Conservation (phyloP, 1,140 invertebrate genomes). For the Drosophila insularis region DNA sequence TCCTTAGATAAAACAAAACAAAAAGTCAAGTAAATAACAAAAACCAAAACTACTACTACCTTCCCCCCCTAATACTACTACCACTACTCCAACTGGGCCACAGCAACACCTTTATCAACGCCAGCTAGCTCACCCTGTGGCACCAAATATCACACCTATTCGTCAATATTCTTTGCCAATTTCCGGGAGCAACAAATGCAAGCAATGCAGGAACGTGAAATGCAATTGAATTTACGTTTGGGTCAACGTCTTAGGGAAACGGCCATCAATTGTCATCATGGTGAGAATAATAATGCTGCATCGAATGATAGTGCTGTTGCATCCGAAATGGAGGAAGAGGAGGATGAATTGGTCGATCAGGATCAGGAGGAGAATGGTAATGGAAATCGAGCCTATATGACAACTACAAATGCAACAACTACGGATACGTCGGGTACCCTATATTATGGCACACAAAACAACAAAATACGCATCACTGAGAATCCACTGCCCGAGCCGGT, state of each 20-base stretch:
- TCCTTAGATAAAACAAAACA: conserved; percentile 57
- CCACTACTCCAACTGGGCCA: conserved; percentile 53
- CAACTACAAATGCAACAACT: conserved; percentile 48
- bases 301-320: conserved; percentile 25
- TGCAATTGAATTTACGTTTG: conserved; percentile 63
- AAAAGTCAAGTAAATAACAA: conserved; percentile 81
- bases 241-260: conserved; percentile 74
- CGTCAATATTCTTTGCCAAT: conserved; percentile 80
- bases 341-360: conserved; percentile 33
- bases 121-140: conserved; percentile 78
- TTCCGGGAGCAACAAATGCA: conserved; percentile 75
- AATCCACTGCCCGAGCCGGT: conserved; percentile 82
- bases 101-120: conserved; percentile 79
- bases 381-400: conserved; percentile 75
- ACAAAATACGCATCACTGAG: conserved; percentile 82
- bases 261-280: conserved; percentile 66
- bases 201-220: conserved; percentile 65
- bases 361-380: conserved; percentile 67
- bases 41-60: conserved; percentile 79
- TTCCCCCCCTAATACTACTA: conserved; percentile 57
- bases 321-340: conserved; percentile 33
- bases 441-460: conserved; percentile 70
- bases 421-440: conserved; percentile 62
- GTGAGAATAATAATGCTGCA: conserved; percentile 58
- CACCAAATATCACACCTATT: conserved; percentile 80